Conservation (phyloP, 2,888 invertebrate genomes). For the Hecatera dysodea region DNA sequence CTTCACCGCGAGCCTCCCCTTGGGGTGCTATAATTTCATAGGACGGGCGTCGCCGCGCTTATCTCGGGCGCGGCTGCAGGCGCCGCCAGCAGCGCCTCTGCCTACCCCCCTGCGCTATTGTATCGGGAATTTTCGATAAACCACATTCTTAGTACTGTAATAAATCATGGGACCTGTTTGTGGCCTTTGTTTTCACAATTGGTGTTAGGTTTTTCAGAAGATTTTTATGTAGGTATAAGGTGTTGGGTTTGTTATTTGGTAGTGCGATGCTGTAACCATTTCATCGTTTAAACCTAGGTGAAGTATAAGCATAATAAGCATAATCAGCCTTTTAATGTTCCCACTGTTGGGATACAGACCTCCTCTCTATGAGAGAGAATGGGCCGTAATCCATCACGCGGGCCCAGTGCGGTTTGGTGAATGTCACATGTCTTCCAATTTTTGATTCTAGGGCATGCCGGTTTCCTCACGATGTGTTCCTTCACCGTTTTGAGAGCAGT, state of each 20-base stretch:
- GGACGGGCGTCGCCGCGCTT: slow-evolving; percentile 90
- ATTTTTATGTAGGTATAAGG: not conserved
- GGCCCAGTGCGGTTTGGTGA: no score
- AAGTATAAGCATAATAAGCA: no score
- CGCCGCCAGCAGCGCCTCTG: slow-evolving; percentile 86
- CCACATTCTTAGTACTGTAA: slow-evolving; percentile 69
- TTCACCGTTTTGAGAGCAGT: no score
- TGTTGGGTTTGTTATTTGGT: not conserved
- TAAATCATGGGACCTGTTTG: slow-evolving; percentile 62
- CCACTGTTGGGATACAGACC: no score
- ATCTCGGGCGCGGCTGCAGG: slow-evolving; percentile 88
- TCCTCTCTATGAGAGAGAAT: no score
- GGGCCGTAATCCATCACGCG: no score
- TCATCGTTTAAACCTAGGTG: no score
- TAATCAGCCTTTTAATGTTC: no score
- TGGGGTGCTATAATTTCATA: slow-evolving; percentile 89
- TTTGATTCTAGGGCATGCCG: no score
- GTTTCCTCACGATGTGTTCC: no score
- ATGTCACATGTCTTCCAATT: no score
- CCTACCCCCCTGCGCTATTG: slow-evolving; percentile 61
- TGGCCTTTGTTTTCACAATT: slow-evolving; percentile 53
- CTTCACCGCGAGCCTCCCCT: slow-evolving; percentile 65
- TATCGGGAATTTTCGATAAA: slow-evolving; percentile 79
- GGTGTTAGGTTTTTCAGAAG: slow-evolving; percentile 30
- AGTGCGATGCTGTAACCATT: not conserved